Evolutionary conservation across 2,113 vertebrate species (phyloP), one percentile per base, ranked within the genome.

Genomic region (Platycercus adscitus): DNA sequence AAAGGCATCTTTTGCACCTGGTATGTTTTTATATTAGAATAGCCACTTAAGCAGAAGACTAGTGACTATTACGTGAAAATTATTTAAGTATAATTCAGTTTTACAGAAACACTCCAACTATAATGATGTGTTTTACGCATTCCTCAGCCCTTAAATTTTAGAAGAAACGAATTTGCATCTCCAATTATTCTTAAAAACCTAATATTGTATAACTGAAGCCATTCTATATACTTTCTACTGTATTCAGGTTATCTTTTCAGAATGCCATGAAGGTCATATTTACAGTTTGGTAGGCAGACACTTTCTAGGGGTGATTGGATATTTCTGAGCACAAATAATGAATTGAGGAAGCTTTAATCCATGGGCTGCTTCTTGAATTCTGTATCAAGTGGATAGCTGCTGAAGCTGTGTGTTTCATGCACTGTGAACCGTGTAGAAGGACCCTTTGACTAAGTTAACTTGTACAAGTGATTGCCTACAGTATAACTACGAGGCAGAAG

Each of bases 391-490:
- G 46, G 53, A 63, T 49, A 91, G 71, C 49, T 94, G 55, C 83
- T 88, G 82, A 83, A 88, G n/a, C 60, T 66, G 25, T 94, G 70
- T 66, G 69, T 91, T 93, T 96, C 80, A 71, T 43, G 72, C 92
- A 50, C 76, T 84, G 68, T 2, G 7, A 89, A 86, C 71, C 82
- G 70, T 0, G 0, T 0, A 88, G 86, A 91, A 91, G 53, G 33
- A 83, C 66, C 37, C 25, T 86, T 88, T 88, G 71, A 83, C 70
- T 71, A 81, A 2, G 14, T 86, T 78, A 86, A 50, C 56, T 16
- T 19, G 43, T 64, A 31, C 46, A 83, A 81, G 56, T 41, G 70
- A 81, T 86, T 94, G 72, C 24, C 39, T 84, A 66, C 35, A 47
- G 17, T 64, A 21, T 3, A 50, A 46, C 28, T 86, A 44, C 33